Evolutionary conservation across 2,888 invertebrate species (phyloP), one percentile per base, ranked within the genome.

Genomic region (Polydrusus tereticollis): DNA sequence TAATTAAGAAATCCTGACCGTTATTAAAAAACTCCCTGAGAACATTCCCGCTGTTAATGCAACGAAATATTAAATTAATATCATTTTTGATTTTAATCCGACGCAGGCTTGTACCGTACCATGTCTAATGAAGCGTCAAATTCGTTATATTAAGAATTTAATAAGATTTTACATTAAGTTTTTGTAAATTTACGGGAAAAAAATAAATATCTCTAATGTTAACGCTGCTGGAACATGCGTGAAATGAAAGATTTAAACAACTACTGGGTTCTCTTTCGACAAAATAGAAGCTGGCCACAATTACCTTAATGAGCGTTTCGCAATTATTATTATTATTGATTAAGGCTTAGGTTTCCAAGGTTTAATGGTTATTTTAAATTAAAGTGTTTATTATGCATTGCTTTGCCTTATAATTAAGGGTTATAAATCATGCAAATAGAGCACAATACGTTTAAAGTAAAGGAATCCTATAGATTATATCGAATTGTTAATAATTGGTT

Each of bases 171-270:
- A 55, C 47, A 26, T 50, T 59, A 68, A 18, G 36, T 12, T 36
- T 33, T 36, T 36, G n/a, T 36, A 36, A 36, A 1, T 33, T 33
- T 33, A 10, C 10, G 33, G 7, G 10, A 33, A 33, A 36, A 36
- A 36, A 33, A 33, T n/a, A n/a, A n/a, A n/a, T n/a, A n/a, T n/a
- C n/a, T n/a, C n/a, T n/a, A n/a, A n/a, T n/a, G n/a, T n/a, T n/a
- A n/a, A n/a, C n/a, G n/a, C n/a, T n/a, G n/a, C n/a, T n/a, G 29
- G 45, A 64, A 64, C 38, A 65, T 64, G 59, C 47, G 70, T 64
- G 64, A 70, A 70, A 64, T 70, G 59, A 70, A 70, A 70, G 70
- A 64, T 70, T 70, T 64, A 26, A 69, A 70, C 70, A 64, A 70
- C 59, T 70, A 45, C 57, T 58, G 59, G 45, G 16, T 55, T 45